Conservation (phyloP, 2,113 vertebrate species). For the Cynopterus brachyotis region DNA sequence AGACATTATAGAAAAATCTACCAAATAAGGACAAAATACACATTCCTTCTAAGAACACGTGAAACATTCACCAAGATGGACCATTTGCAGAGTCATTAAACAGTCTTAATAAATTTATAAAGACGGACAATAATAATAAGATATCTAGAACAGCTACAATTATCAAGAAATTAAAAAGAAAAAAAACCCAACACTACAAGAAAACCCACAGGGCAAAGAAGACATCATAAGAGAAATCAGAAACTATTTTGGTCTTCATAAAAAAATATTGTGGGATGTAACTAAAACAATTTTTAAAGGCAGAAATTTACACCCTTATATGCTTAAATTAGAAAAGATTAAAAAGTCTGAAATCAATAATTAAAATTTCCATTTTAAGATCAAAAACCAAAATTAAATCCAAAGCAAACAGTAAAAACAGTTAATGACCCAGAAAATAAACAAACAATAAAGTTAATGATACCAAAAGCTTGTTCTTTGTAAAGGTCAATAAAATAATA, state of each 20-base stretch:
- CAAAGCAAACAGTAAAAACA: not conserved
- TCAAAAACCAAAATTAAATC: not conserved
- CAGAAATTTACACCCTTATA: not conserved
- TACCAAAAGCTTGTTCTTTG: not conserved
- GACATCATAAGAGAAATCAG: not conserved
- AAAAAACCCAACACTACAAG: not conserved
- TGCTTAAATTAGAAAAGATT: not conserved
- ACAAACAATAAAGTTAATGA: not conserved
- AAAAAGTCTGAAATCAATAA: not conserved
- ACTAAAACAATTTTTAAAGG: not conserved
- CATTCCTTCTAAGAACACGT: too few relatives aligned
- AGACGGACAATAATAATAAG: not conserved
- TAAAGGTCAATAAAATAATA: not conserved
- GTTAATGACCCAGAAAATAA: not conserved
- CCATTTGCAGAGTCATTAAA: too few relatives aligned
- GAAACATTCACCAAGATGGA: too few relatives aligned
- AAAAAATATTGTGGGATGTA: not conserved
- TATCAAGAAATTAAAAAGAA: not conserved
- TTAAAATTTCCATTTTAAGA: not conserved
- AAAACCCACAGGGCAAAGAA: not conserved
- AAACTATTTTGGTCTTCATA: not conserved
- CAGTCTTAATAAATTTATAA: too few relatives aligned
- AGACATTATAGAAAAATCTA: not conserved
- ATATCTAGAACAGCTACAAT: not conserved
- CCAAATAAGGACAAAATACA: not conserved